A percentile compares a stretch with the other conserved stretches of the same genome.
phyloP scores from a whole-genome alignment of 2,113 vertebrate genomes.

The Arenaria interpres region DNA sequence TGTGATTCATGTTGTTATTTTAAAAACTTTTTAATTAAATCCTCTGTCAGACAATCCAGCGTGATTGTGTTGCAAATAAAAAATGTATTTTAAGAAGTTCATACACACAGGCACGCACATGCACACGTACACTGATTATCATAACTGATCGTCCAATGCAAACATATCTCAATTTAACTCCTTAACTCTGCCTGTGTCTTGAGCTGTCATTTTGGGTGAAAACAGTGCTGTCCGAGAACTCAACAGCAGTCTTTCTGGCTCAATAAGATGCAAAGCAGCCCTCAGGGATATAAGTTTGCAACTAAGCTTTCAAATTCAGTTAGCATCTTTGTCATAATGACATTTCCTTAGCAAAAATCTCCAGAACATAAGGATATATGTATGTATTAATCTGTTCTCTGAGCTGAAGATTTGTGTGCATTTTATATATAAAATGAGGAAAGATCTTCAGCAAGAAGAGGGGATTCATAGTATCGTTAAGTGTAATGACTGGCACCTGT shows the following conservation, averaged over 20 bases:
- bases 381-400: background rate
- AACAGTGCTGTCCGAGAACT: background rate
- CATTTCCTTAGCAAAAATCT: background rate
- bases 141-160: background rate
- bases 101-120: background rate
- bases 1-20: background rate
- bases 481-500: background rate
- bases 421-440: background rate
- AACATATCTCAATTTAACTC: background rate
- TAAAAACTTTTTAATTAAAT: background rate
- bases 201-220: background rate
- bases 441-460: background rate
- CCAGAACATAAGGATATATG: background rate
- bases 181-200: background rate
- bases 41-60: background rate
- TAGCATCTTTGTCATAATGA: background rate
- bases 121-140: background rate
- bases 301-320: constrained; percentile 26
- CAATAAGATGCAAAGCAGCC: background rate
- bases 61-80: background rate
- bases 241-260: background rate
- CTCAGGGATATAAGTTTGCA: background rate
- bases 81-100: background rate
- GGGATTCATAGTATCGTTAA: background rate
- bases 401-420: background rate